Evolutionary conservation across 2,113 vertebrate species (phyloP).

Genomic region (Pyrgilauda ruficollis): DNA sequence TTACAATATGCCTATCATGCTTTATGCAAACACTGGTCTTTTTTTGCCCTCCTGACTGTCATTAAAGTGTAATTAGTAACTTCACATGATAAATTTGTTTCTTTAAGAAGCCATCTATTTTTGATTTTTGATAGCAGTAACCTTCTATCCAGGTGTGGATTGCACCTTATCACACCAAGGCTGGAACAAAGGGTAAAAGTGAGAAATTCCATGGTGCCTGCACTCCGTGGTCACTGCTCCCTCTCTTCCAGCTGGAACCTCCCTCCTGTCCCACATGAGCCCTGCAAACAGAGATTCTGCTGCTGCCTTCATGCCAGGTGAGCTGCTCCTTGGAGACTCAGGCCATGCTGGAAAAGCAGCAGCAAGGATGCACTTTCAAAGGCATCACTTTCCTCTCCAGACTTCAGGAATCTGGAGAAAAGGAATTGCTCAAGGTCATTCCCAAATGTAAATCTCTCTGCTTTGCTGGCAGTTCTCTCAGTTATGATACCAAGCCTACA

Average conservation of each 20-base stretch:
- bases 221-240: background rate
- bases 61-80: slow-evolving; percentile 67
- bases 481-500: background rate
- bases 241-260: background rate
- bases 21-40: slow-evolving; percentile 54
- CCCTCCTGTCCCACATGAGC: background rate
- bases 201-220: background rate
- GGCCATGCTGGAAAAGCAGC: background rate
- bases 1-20: slow-evolving; percentile 32
- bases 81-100: slow-evolving; percentile 13
- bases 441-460: background rate
- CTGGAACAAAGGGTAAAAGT: background rate
- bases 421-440: background rate
- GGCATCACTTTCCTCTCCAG: background rate
- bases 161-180: background rate
- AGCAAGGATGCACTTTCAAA: background rate
- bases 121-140: slow-evolving; percentile 6
- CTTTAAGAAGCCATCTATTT: slow-evolving; percentile 26
- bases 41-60: slow-evolving; percentile 49
- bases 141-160: background rate
- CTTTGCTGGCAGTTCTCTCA: background rate
- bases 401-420: background rate
- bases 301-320: background rate
- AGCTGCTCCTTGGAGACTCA: background rate
- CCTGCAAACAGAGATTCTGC: background rate